A percentile compares a stretch with the other conserved stretches of the same genome.
phyloP scores from a whole-genome alignment of 2,888 invertebrate species.

The Sthenelais limicola region DNA sequence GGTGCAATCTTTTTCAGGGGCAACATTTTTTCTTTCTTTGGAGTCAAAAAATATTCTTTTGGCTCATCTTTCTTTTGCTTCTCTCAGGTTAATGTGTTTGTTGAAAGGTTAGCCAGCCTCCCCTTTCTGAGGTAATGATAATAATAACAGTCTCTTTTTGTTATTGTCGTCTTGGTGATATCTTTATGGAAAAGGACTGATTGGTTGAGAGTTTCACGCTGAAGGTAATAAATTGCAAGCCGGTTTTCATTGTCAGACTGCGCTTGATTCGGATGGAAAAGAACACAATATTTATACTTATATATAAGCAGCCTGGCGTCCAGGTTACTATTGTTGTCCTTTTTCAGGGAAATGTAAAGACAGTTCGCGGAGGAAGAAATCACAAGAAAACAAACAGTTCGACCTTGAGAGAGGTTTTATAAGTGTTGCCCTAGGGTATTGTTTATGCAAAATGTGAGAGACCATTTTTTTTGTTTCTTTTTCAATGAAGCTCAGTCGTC shows the following conservation, averaged over 20 bases:
- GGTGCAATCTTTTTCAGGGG: slow-evolving; percentile 32
- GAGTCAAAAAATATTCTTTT: not conserved
- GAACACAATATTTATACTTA: not conserved
- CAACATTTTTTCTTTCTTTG: not conserved
- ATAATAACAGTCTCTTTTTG: too few relatives aligned
- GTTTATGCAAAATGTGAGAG: slow-evolving; percentile 34
- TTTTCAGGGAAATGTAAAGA: too few relatives aligned
- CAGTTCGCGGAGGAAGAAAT: too few relatives aligned
- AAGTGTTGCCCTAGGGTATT: slow-evolving; percentile 25
- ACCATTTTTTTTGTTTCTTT: too few relatives aligned
- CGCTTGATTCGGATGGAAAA: slow-evolving; percentile 5
- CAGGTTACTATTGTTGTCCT: too few relatives aligned
- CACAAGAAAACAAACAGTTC: too few relatives aligned
- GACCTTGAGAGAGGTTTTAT: too few relatives aligned
- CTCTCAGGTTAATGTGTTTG: not conserved
- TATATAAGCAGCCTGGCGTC: not conserved
- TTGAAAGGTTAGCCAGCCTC: not conserved
- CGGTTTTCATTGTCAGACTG: slow-evolving; percentile 19
- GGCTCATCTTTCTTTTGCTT: not conserved
- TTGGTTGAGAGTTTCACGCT: not conserved
- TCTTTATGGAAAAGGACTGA: too few relatives aligned
- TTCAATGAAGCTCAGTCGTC: too few relatives aligned
- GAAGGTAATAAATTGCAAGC: not conserved
- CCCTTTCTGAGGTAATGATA: not conserved
- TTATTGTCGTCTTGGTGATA: too few relatives aligned